Conservation (phyloP, 2,797 vertebrate species). For the Enteromius mattozi region DNA sequence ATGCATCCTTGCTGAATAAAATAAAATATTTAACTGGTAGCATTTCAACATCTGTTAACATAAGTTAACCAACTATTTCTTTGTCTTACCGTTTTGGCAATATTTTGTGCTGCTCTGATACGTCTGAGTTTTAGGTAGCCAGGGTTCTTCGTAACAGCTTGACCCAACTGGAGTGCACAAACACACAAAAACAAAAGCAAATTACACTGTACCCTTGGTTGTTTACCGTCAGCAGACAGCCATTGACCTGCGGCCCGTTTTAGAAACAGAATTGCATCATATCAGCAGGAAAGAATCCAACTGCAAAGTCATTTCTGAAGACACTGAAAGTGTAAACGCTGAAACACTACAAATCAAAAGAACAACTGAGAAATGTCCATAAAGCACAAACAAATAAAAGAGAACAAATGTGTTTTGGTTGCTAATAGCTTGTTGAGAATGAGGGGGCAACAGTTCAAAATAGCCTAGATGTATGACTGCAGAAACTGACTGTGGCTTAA, state of each 20-base stretch:
- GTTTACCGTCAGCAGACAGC: constrained; percentile 21
- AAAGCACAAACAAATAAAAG: neutral
- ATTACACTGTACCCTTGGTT: constrained; percentile 24
- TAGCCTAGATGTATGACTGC: constrained; percentile 16
- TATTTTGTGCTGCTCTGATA: constrained; percentile 92
- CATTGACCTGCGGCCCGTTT: constrained; percentile 35
- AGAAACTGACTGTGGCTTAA: constrained; percentile 5
- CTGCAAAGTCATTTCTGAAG: constrained; percentile 25
- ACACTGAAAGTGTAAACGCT: neutral
- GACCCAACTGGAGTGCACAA: constrained; percentile 73
- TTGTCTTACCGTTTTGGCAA: constrained; percentile 87
- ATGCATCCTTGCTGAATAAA: neutral
- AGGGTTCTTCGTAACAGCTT: constrained; percentile 90
- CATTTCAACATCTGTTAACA: neutral
- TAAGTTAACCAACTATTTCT: neutral
- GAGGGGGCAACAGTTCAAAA: neutral
- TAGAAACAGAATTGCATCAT: constrained; percentile 44
- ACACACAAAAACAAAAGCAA: constrained; percentile 31
- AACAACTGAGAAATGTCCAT: neutral
- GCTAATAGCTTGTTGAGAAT: neutral
- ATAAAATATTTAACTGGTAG: neutral
- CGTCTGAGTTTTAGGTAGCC: constrained; percentile 92
- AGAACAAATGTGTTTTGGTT: constrained; percentile 16
- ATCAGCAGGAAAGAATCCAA: constrained; percentile 28
- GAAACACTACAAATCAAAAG: neutral